Conservation (phyloP, 2,888 invertebrate species). For the Trissolcus brochymenae region DNA sequence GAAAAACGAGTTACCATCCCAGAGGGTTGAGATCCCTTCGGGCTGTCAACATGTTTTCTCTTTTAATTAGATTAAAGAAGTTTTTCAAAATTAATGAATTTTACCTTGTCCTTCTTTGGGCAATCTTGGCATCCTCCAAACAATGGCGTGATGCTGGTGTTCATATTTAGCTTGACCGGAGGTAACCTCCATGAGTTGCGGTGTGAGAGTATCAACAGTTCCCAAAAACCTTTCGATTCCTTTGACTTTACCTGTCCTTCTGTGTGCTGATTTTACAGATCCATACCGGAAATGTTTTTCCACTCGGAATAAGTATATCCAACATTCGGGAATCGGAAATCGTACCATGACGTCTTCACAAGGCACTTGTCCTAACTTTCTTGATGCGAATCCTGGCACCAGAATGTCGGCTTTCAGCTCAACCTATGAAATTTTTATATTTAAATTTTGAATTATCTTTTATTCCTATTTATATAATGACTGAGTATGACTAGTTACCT, state of each 20-base stretch:
- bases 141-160: conserved; percentile 97
- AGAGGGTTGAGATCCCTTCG: no score
- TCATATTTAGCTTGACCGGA: conserved; percentile 99
- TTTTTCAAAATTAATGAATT: no score
- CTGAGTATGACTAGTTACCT: no score
- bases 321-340: conserved; percentile 98
- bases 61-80: no score
- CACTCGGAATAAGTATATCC: conserved; percentile 99
- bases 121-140: conserved; percentile 97
- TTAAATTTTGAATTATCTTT: conserved; percentile 2
- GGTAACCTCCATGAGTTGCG: conserved; percentile 95
- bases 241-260: conserved; percentile 92
- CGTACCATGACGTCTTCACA: conserved; percentile 98
- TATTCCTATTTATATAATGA: not conserved
- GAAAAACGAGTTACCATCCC: no score
- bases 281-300: conserved; percentile 92
- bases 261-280: conserved; percentile 74
- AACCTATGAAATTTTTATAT: conserved; percentile 79
- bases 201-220: conserved; percentile 92
- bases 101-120: conserved; percentile 99
- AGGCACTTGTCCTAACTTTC: conserved; percentile 96
- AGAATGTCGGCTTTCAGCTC: conserved; percentile 96
- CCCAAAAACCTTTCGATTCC: conserved; percentile 95
- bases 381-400: conserved; percentile 97
- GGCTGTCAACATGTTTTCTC: no score